Evolutionary conservation across 1,140 invertebrate species (phyloP), one percentile per base, ranked within the genome.

Genomic region (Anagrus nilaparvatae): DNA sequence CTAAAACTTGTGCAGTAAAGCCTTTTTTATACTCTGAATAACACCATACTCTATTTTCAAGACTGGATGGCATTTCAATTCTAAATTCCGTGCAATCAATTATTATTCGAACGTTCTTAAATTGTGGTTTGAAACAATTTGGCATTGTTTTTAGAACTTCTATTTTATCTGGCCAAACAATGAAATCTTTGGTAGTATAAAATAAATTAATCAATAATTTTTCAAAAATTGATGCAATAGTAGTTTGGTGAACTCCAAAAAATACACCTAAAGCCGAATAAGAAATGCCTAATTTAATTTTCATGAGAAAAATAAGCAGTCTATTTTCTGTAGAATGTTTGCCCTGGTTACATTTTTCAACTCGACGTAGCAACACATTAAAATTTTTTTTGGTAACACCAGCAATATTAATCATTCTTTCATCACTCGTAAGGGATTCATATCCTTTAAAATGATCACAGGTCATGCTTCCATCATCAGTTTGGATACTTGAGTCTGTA

Each of bases 51-150:
- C 51, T 27, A 33, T 54, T 31, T 21, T 60, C 49, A 14, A 55
- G 43, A 37, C 17, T 33, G 17, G 53, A 30, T 16, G 58, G 59
- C 14, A 45, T 48, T 53, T 66, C 55, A 18, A 56, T 60, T 49
- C 50, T 51, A 13, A 69, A 50, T 53, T 67, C 63, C 43, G 58
- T 65, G 37, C 61, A 65, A 38, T 67, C 63, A 41, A 63, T 57
- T 33, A 66, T 63, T 3, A 62, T 56, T 48, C 61, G 48, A 33
- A 50, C 58, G 23, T 58, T 49, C 29, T 41, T 46, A 51, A 60
- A 65, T 34, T 50, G 27, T 21, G 31, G 28, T 44, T 56, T 52
- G 47, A 69, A 69, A 21, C 30, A 14, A 30, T 37, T 36, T 9
- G 51, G 54, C 38, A 52, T 47, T 16, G 41, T 51, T 42, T 8